These are phyloP conservation scores for Corythornis madagascariensis DNA, from an alignment of 2,113 vertebrate genomes.

Conservation along the genomic window DNA sequence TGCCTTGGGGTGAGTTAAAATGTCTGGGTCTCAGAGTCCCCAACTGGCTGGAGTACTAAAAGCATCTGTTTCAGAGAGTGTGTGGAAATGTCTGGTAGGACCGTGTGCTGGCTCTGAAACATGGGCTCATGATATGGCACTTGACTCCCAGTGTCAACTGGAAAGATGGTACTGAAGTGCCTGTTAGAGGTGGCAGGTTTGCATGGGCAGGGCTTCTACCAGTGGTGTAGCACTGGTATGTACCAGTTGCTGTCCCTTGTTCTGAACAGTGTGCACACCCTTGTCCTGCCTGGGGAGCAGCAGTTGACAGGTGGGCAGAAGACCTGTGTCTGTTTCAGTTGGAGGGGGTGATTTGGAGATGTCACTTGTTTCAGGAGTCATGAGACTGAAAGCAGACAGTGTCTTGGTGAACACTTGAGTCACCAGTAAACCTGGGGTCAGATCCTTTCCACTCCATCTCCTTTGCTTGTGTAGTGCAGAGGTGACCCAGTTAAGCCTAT, in stretches of 20 bases:
- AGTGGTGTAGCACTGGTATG: accelerated
- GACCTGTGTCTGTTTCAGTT: neutral
- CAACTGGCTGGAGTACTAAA: neutral
- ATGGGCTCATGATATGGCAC: neutral
- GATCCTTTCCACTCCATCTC: neutral
- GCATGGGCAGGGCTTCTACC: neutral
- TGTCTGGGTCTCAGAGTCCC: accelerated
- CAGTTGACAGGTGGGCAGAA: neutral
- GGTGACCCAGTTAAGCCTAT: neutral
- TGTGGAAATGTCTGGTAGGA: neutral
- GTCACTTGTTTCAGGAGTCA: neutral
- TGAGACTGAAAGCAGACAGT: neutral
- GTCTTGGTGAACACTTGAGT: accelerated
- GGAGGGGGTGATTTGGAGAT: neutral
- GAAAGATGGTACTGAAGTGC: neutral
- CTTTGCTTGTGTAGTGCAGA: too few species aligned
- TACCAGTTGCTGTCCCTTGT: neutral
- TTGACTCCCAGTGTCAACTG: neutral
- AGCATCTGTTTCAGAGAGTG: neutral
- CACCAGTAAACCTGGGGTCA: too few species aligned
- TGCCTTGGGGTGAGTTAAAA: neutral
- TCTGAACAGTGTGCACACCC: neutral
- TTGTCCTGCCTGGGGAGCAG: neutral
- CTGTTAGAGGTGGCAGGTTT: neutral
- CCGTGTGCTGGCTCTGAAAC: neutral